Base-by-base conservation (phyloP, 1,140 invertebrate genomes). In the Megalopta genalis region DNA sequence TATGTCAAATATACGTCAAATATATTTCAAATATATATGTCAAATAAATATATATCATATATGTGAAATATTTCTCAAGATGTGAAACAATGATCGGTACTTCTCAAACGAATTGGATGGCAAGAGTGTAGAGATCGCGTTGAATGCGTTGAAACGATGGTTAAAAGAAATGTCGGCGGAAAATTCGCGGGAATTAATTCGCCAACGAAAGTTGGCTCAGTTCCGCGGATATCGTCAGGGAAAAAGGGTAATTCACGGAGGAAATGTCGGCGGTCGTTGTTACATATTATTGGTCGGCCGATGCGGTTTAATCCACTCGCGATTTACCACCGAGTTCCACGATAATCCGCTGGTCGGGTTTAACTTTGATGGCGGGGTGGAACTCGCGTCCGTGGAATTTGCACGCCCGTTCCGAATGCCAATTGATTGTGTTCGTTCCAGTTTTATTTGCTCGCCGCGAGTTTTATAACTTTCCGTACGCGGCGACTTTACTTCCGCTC, bases 121-220 rank as follows among this genome's bases (percentile, higher is more conserved):
- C 16, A 12, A 1, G 18, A 8, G 5, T 9, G 23, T 0, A 21
- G 21, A 21, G 21, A 7, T 57, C 21, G 21, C 8, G 21, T 8
- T 1, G n/a, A 8, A 7, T 14, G 54, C 6, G 21, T n/a, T n/a
- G 21, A 23, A 59, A 3, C 8, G 37, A 2, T 5, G n/a, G 18
- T 32, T 4, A 10, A 16, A 27, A 32, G 16, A 18, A 21, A 12
- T 0, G 21, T 23, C n/a, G 6, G 57, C n/a, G 57, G 57, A 46
- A 64, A 64, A 39, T 49, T 8, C 7, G 27, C 27, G 42, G 49
- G 63, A 73, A 63, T 73, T 49, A 32, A 64, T 62, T 62, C 59
- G 57, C 5, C 59, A 39, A 12, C 59, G 57, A 42, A 60, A 60
- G 54, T 60, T 25, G 32, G 21, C n/a, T 14, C 42, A 52, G 18